Evolutionary conservation across 2,113 vertebrate genomes (phyloP).

Genomic region (Melanotaenia duboulayi): DNA sequence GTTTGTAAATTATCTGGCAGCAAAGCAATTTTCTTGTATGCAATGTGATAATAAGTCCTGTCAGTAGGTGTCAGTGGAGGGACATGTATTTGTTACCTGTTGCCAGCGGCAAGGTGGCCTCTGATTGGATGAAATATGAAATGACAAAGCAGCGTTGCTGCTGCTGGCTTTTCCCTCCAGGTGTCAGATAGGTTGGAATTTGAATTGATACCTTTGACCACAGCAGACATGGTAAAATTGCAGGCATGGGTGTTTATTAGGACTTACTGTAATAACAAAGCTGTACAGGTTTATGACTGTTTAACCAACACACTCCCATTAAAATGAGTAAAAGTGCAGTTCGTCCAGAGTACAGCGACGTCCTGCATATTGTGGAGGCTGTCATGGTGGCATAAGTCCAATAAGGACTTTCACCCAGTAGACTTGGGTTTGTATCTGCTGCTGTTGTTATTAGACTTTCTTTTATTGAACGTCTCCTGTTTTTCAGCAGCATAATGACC

Average conservation of each 20-base stretch:
- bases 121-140: slow-evolving; percentile 65
- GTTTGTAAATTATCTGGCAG: neutral
- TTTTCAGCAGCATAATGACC: no score
- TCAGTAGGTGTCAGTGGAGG: slow-evolving; percentile 69
- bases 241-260: slow-evolving; percentile 1
- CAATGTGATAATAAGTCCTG: neutral
- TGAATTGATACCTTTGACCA: slow-evolving; percentile 20
- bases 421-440: no score
- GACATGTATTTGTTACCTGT: slow-evolving; percentile 17
- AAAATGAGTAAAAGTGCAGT: neutral
- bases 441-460: no score
- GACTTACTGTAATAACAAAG: neutral
- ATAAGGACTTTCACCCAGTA: no score
- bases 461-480: no score
- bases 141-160: slow-evolving; percentile 60
- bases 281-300: neutral
- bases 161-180: slow-evolving; percentile 24
- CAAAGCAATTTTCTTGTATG: neutral
- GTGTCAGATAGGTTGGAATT: slow-evolving; percentile 35
- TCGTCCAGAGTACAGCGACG: neutral
- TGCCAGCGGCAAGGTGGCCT: slow-evolving; percentile 47
- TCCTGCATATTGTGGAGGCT: neutral
- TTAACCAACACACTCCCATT: neutral
- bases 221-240: neutral
- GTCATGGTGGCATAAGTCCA: neutral